Base-by-base conservation (phyloP, 2,888 invertebrate genomes). In the Trileptium ribeirensis region DNA sequence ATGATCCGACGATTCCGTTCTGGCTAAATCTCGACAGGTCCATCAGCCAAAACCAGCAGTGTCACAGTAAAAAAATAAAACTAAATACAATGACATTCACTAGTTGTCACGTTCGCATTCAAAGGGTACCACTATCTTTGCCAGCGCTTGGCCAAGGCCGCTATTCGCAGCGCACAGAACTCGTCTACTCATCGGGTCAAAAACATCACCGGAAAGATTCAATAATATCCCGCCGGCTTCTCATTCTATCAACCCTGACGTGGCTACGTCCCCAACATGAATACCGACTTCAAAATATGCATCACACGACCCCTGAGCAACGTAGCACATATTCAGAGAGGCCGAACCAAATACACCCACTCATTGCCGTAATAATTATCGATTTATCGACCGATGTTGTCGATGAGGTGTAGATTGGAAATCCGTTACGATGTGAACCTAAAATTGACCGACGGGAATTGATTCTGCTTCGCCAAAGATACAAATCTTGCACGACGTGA, bases 161-260 rank as follows among this genome's bases (percentile, higher is more conserved):
- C 90, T 89, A 0, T 93, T 92, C 82, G 94, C 92, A 0, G 95
- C 94, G 87, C 93, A 94, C 33, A 97, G 89, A 1, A 94, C 92
- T 86, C 95, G 91, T 36, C 96, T 91, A 34, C 94, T 93, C 89
- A 96, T 90, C 67, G 95, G 89, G 88, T 97, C 95, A 83, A 96
- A 91, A 1, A 92, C 91, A 0, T 93, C 94, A 92, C 92, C 93
- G 80, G 93, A 91, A 1, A 97, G 95, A 90, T 97, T 97, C 67
- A 94, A 92, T 78, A 94, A 92, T 29, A 93, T 92, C 1, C 97
- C 98, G 1, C 98, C 98, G 19, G 98, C 97, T 90, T 99, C 98
- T 78, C 92, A 91, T 0, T 97, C 93, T 81, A 99, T 92, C n/a
- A 97, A 89, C 87, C 93, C 93, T 0, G 95, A 96, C 24, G 93